Evolutionary conservation across 2,888 invertebrate species (phyloP).

Genomic region (Trimorus sp.): DNA sequence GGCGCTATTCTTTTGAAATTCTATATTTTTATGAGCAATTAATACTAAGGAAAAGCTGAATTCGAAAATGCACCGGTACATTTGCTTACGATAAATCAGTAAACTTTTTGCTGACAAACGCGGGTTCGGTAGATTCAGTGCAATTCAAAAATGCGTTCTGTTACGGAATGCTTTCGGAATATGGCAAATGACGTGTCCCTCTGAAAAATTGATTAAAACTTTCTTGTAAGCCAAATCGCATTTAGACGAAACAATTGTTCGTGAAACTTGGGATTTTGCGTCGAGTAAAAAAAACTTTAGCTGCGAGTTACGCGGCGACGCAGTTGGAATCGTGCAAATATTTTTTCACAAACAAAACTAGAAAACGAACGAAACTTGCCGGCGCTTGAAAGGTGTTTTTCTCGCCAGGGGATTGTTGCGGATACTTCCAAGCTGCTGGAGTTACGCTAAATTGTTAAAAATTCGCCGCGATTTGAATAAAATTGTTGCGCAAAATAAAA

Average conservation of each 20-base stretch:
- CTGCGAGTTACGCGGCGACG: background rate
- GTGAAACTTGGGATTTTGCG: constrained; percentile 3
- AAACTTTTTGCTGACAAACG: too few relatives aligned
- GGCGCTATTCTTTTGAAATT: too few relatives aligned
- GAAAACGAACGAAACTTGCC: constrained; percentile 4
- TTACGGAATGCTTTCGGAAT: too few relatives aligned
- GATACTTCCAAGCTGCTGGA: constrained; percentile 1
- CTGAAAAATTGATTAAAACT: constrained; percentile 17
- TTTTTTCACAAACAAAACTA: background rate
- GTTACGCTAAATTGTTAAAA: constrained; percentile 15
- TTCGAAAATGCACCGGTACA: too few relatives aligned
- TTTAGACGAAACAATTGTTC: constrained; percentile 9
- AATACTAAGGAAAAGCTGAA: too few relatives aligned
- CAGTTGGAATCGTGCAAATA: background rate
- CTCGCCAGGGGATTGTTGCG: background rate
- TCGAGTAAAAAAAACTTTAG: background rate
- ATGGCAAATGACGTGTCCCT: background rate
- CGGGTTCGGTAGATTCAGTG: too few relatives aligned
- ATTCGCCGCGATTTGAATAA: background rate
- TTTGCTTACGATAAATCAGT: too few relatives aligned
- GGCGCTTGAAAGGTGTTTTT: background rate
- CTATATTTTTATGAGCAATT: too few relatives aligned
- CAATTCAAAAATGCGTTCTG: too few relatives aligned
- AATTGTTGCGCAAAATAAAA: background rate
- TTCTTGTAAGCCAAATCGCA: background rate